These are phyloP conservation scores for Nipponacmea schrenckii DNA, from an alignment of 2,888 invertebrate genomes.

Conservation along the genomic window DNA sequence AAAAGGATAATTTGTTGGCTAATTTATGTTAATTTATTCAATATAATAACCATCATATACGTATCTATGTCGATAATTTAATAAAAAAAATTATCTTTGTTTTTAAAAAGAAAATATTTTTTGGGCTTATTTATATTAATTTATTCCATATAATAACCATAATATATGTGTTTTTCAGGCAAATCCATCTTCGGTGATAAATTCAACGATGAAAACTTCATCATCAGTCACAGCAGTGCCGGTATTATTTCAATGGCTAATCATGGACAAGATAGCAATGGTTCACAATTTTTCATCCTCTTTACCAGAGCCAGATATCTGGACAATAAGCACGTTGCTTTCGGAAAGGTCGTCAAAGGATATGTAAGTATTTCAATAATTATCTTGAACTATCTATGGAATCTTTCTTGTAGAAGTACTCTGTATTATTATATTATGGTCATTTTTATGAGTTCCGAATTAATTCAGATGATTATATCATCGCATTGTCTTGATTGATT, in stretches of 20 bases:
- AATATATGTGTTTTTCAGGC: slow-evolving; percentile 42
- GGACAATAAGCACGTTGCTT: slow-evolving; percentile 67
- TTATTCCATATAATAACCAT: not conserved
- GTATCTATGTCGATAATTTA: too few relatives aligned
- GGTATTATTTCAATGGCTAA: slow-evolving; percentile 69
- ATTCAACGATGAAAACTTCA: slow-evolving; percentile 67
- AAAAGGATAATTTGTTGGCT: too few relatives aligned
- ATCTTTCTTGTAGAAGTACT: too few relatives aligned
- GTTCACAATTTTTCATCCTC: slow-evolving; percentile 68
- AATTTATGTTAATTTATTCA: not conserved
- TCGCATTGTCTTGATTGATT: too few relatives aligned
- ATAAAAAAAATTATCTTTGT: too few relatives aligned
- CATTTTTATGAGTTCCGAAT: too few relatives aligned
- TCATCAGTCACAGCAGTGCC: slow-evolving; percentile 60
- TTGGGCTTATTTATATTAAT: not conserved
- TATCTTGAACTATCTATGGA: too few relatives aligned
- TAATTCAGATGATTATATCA: too few relatives aligned
- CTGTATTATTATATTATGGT: too few relatives aligned
- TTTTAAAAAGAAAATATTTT: too few relatives aligned
- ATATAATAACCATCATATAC: not conserved
- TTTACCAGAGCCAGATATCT: slow-evolving; percentile 66
- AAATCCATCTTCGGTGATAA: slow-evolving; percentile 64
- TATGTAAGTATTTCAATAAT: slow-evolving; percentile 50
- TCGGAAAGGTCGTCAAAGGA: slow-evolving; percentile 66
- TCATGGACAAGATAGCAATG: slow-evolving; percentile 67